phyloP scores from a whole-genome alignment of 2,888 invertebrate genomes.

The Euphydryas editha region DNA sequence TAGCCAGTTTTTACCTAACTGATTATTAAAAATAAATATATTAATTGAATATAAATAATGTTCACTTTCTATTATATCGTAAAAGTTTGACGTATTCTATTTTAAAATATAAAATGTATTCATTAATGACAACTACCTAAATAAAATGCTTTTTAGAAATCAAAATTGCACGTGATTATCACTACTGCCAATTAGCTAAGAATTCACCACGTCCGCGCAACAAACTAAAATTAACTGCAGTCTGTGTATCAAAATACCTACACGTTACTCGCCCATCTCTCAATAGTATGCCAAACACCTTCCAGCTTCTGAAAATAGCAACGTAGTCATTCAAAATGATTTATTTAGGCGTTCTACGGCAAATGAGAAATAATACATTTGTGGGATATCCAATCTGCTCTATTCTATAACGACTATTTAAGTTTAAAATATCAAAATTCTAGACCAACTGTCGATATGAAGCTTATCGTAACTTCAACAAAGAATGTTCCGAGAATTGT shows the following conservation, averaged over 20 bases:
- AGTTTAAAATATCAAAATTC: not conserved
- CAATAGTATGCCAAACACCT: slow-evolving; percentile 84
- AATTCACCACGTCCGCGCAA: slow-evolving; percentile 82
- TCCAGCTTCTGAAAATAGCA: slow-evolving; percentile 80
- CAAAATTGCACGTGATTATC: slow-evolving; percentile 73
- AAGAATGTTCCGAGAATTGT: slow-evolving; percentile 68
- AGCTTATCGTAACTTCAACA: slow-evolving; percentile 46
- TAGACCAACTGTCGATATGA: slow-evolving; percentile 17
- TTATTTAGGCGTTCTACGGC: slow-evolving; percentile 52
- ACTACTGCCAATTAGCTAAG: slow-evolving; percentile 81
- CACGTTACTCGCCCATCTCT: slow-evolving; percentile 82
- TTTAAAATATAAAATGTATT: too few species aligned
- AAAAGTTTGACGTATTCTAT: not conserved
- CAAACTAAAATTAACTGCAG: slow-evolving; percentile 84
- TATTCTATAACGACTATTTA: not conserved
- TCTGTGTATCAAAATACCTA: slow-evolving; percentile 83
- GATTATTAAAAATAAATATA: too few species aligned
- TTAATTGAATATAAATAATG: not conserved
- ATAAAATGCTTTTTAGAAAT: slow-evolving; percentile 41
- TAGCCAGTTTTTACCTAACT: not conserved
- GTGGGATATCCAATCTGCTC: not conserved
- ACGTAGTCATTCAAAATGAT: slow-evolving; percentile 68
- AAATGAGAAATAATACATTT: slow-evolving; percentile 18
- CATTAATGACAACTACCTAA: not conserved
- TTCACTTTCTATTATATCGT: not conserved